Percentiles rank a stretch among this genome's conserved stretches.
Conservation (phyloP, 2,888 invertebrate species). For the Heteromurus nitidus region DNA sequence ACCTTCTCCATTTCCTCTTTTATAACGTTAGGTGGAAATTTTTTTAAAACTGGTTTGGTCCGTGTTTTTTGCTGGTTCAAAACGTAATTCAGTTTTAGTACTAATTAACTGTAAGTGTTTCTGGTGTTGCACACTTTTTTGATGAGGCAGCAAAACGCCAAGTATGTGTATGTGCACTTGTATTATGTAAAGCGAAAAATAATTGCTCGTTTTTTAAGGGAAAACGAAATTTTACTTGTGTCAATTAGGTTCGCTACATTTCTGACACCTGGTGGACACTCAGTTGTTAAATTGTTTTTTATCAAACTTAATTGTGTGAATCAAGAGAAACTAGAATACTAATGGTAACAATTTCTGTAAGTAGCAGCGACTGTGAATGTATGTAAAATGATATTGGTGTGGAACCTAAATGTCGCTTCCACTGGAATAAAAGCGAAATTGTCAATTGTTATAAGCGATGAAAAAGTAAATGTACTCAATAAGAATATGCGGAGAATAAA, state of each 20-base stretch:
- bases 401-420: constrained; percentile 42
- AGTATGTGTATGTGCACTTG: background rate
- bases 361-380: background rate
- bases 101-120: background rate
- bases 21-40: background rate
- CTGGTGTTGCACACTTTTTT: background rate
- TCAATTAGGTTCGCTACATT: background rate
- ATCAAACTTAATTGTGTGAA: background rate
- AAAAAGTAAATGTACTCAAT: constrained; percentile 48
- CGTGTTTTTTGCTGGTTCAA: constrained; percentile 10
- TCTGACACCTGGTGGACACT: no score
- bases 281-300: no score
- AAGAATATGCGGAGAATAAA: constrained; percentile 45
- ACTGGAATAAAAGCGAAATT: constrained; percentile 16
- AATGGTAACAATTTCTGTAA: background rate
- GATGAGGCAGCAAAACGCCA: background rate
- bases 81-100: background rate
- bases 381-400: constrained; percentile 3
- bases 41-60: background rate
- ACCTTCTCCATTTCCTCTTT: background rate
- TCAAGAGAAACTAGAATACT: background rate
- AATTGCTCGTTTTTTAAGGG: background rate
- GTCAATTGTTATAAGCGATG: constrained; percentile 33
- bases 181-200: no score
- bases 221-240: background rate